Evolutionary conservation across 2,113 vertebrate genomes (phyloP).

Genomic region (Lamprotornis superbus): DNA sequence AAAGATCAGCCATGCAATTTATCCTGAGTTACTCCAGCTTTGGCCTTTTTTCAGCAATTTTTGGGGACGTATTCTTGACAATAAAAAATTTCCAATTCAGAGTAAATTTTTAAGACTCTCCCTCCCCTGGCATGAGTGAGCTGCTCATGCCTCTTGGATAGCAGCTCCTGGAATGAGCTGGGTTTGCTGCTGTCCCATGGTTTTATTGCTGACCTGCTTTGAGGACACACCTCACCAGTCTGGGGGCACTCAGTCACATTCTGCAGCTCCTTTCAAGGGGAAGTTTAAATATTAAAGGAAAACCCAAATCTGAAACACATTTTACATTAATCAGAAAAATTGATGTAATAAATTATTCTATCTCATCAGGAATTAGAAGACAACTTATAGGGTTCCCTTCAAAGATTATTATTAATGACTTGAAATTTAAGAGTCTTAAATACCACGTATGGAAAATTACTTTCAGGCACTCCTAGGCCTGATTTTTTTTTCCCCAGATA

Average conservation of each 20-base stretch:
- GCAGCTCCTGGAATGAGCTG: background rate
- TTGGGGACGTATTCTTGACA: background rate
- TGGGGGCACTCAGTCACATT: background rate
- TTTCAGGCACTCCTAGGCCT: background rate
- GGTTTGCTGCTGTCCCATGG: background rate
- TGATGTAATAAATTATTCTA: slow-evolving; percentile 41
- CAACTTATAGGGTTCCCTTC: background rate
- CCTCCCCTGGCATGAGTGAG: background rate
- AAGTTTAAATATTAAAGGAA: slow-evolving; percentile 49
- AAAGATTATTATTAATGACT: slow-evolving; percentile 2
- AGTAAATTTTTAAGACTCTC: background rate
- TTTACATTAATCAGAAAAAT: slow-evolving; percentile 41
- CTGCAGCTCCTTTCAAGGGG: background rate
- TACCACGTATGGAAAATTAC: background rate
- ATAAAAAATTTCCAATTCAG: background rate
- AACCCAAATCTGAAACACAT: slow-evolving; percentile 12
- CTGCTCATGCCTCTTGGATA: background rate
- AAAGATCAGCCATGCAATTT: background rate
- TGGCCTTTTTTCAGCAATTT: background rate
- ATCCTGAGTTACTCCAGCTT: background rate
- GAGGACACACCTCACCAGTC: background rate
- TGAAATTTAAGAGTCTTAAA: background rate
- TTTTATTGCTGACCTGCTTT: background rate
- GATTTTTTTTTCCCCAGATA: background rate
- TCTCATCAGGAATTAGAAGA: slow-evolving; percentile 1